A percentile compares a stretch with the other conserved stretches of the same genome.
Conservation (phyloP, 2,113 vertebrate species). For the Tautogolabrus adspersus region DNA sequence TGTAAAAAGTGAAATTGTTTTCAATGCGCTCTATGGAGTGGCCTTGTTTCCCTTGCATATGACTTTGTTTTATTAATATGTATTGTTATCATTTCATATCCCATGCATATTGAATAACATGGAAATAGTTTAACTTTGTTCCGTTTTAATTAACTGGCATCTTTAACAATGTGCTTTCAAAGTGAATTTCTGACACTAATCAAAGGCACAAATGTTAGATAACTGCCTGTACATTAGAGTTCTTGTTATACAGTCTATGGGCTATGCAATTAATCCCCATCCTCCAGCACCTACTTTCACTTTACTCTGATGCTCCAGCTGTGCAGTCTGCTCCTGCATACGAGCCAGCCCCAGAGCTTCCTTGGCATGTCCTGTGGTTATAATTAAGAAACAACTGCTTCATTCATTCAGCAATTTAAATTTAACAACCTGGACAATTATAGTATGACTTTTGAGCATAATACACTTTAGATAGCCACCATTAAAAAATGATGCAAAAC, state of each 20-base stretch:
- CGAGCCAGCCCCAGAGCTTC: slow-evolving; percentile 88
- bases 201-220: not conserved
- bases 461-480: not conserved
- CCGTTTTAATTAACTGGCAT: not conserved
- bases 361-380: slow-evolving; percentile 87
- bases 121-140: not conserved
- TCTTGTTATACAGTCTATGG: not conserved
- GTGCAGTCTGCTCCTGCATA: slow-evolving; percentile 91
- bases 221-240: not conserved
- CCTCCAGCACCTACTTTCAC: slow-evolving; percentile 83
- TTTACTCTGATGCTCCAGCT: slow-evolving; percentile 89
- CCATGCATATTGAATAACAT: too few species aligned
- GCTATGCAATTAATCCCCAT: not conserved
- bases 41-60: too few species aligned
- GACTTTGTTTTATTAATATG: too few species aligned
- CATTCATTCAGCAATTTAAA: not conserved
- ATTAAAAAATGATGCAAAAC: not conserved
- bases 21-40: too few species aligned
- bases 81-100: too few species aligned
- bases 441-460: not conserved
- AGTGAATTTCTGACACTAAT: not conserved
- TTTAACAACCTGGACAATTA: not conserved
- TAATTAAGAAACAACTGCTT: not conserved
- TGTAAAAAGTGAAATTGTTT: too few species aligned
- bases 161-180: not conserved